These are phyloP conservation scores for Selene dorsalis DNA, from an alignment of 2,797 vertebrate species.

Conservation along the genomic window DNA sequence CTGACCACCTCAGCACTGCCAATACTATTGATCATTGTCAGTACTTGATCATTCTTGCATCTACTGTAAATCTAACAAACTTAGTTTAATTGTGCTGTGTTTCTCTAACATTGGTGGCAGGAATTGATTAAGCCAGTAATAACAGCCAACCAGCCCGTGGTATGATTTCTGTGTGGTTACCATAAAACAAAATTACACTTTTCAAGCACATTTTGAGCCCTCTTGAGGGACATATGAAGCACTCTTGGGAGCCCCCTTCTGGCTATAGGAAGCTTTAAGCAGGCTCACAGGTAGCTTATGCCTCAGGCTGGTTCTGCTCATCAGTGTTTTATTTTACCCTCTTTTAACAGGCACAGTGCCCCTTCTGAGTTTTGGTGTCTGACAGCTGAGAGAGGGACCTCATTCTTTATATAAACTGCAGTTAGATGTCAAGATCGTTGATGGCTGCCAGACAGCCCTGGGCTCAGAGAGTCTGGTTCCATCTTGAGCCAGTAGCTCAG, in stretches of 20 bases:
- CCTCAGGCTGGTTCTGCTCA: neutral
- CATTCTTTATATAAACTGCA: slow-evolving; percentile 10
- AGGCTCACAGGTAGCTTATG: neutral
- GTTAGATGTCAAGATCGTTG: slow-evolving; percentile 24
- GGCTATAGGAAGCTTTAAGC: neutral
- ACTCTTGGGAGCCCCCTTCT: neutral
- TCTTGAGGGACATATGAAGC: neutral
- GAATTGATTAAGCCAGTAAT: neutral
- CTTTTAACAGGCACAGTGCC: neutral
- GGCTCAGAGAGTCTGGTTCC: slow-evolving; percentile 50
- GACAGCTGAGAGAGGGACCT: slow-evolving; percentile 1
- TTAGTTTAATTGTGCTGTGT: neutral
- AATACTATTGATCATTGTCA: neutral
- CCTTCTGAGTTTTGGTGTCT: neutral
- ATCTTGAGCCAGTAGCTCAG: slow-evolving; percentile 44
- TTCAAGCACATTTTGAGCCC: neutral
- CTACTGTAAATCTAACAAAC: neutral
- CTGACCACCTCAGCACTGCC: too few relatives aligned
- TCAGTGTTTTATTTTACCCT: neutral
- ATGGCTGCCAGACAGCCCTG: slow-evolving; percentile 21
- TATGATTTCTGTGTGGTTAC: neutral
- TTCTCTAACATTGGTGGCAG: neutral
- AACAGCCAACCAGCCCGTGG: neutral
- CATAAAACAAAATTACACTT: neutral
- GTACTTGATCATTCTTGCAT: neutral